phyloP scores from a whole-genome alignment of 1,140 invertebrate species.

The Drosophila athabasca region DNA sequence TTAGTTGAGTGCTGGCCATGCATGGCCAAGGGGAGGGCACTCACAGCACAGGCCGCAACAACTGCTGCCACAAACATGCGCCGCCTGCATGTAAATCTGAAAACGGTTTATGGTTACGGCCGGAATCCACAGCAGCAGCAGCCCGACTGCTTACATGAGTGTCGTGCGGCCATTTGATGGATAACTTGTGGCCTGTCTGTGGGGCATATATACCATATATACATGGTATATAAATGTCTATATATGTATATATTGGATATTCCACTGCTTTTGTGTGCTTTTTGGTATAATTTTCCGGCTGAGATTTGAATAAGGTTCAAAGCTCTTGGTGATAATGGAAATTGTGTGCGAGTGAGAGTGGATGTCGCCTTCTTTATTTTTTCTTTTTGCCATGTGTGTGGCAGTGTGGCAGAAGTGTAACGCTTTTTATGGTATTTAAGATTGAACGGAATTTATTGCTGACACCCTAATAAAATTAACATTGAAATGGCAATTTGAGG shows the following conservation, averaged over 20 bases:
- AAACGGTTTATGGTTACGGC: conserved; percentile 73
- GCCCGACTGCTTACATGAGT: conserved; percentile 53
- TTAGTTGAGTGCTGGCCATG: conserved; percentile 1
- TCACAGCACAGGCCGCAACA: conserved; percentile 22
- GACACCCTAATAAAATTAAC: conserved; percentile 83
- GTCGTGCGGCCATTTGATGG: conserved; percentile 67
- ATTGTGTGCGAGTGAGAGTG: conserved; percentile 43
- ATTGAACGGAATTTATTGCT: conserved; percentile 82
- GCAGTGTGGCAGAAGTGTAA: conserved; percentile 38
- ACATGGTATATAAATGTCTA: conserved; percentile 2
- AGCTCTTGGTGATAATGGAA: conserved; percentile 75
- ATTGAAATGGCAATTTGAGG: conserved; percentile 83
- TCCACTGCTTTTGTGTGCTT: no score
- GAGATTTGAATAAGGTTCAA: conserved; percentile 75
- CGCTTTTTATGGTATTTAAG: conserved; percentile 83
- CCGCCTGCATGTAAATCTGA: conserved; percentile 69
- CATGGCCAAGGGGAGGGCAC: conserved; percentile 17
- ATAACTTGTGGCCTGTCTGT: conserved; percentile 66
- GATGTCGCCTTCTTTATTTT: conserved; percentile 3
- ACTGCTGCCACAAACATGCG: conserved; percentile 58
- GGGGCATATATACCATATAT: conserved; percentile 5
- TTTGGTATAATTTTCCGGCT: conserved; percentile 63
- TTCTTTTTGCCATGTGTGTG: conserved; percentile 29
- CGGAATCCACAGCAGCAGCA: conserved; percentile 38
- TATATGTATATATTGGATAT: conserved; percentile 3